A percentile compares a stretch with the other conserved stretches of the same genome.
These are phyloP conservation scores for Sebastes schlegelii DNA, from an alignment of 2,113 vertebrate genomes.

Conservation along the genomic window DNA sequence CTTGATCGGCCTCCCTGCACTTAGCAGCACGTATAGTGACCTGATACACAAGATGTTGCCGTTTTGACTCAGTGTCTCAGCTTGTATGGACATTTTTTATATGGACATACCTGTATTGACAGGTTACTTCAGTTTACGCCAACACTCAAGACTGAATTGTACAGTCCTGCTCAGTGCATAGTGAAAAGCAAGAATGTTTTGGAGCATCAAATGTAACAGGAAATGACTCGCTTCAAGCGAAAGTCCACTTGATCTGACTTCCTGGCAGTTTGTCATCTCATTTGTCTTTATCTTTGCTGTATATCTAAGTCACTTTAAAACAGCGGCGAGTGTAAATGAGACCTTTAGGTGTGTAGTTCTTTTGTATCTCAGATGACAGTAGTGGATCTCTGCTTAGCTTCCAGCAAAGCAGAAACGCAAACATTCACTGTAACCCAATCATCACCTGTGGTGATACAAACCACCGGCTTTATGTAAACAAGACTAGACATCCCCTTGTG, in stretches of 20 bases:
- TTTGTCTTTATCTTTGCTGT: background rate
- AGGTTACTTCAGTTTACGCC: background rate
- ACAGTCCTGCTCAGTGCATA: background rate
- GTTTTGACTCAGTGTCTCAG: background rate
- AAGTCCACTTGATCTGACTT: background rate
- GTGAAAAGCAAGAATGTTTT: background rate
- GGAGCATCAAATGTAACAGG: background rate
- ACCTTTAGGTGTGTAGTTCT: background rate
- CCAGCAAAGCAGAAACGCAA: conserved; percentile 24
- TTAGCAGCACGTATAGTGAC: conserved; percentile 18
- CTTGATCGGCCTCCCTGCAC: background rate
- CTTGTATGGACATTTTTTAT: conserved; percentile 19
- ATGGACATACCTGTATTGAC: conserved; percentile 9
- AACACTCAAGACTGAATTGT: background rate
- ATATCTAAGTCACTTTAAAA: background rate
- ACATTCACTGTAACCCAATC: conserved; percentile 53
- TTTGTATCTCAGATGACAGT: conserved; percentile 38
- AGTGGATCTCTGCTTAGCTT: conserved; percentile 18
- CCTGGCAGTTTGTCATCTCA: background rate
- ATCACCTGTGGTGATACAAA: conserved; percentile 41
- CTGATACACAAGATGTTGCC: conserved; percentile 36
- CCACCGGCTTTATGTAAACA: conserved; percentile 54
- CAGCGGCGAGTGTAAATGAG: background rate
- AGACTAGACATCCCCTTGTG: background rate
- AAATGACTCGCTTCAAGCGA: conserved; percentile 2